Evolutionary conservation across 1,140 invertebrate genomes (phyloP).

Genomic region (Harpegnathos saltator): DNA sequence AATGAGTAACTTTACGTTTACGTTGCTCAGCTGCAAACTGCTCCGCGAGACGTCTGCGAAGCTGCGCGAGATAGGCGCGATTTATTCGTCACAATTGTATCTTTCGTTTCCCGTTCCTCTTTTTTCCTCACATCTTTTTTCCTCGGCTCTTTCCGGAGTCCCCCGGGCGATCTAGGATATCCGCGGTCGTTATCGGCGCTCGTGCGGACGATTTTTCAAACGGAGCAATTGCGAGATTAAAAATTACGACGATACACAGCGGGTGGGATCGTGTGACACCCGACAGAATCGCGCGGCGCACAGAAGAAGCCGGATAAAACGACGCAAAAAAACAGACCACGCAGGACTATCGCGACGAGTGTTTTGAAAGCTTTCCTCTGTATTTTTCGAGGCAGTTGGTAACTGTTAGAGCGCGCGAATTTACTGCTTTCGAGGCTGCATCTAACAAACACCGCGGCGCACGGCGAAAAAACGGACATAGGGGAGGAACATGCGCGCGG

Average conservation of each 20-base stretch:
- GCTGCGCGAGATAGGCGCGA: not conserved
- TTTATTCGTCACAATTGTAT: conserved; percentile 1
- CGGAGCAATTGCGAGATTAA: conserved; percentile 14
- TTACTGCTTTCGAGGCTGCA: conserved; percentile 39
- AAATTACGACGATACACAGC: not conserved
- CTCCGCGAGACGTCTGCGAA: no score
- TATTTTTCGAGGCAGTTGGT: conserved; percentile 55
- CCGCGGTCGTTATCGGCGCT: not conserved
- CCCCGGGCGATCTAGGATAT: not conserved
- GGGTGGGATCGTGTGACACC: not conserved
- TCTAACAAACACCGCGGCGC: conserved; percentile 20
- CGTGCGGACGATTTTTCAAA: not conserved
- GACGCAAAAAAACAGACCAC: conserved; percentile 11
- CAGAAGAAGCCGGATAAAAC: conserved; percentile 23
- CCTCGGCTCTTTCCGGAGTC: not conserved
- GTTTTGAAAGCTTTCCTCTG: conserved; percentile 60
- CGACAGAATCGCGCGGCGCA: not conserved
- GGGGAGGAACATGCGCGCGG: conserved; percentile 19
- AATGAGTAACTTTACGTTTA: not conserved
- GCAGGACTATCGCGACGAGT: conserved; percentile 35
- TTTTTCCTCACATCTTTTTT: not conserved
- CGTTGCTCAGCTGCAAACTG: no score
- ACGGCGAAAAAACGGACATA: conserved; percentile 19
- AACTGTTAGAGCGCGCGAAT: conserved; percentile 44
- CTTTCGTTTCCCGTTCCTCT: not conserved